Conservation (phyloP, 1,140 invertebrate genomes). For the Drosophila mauritiana region DNA sequence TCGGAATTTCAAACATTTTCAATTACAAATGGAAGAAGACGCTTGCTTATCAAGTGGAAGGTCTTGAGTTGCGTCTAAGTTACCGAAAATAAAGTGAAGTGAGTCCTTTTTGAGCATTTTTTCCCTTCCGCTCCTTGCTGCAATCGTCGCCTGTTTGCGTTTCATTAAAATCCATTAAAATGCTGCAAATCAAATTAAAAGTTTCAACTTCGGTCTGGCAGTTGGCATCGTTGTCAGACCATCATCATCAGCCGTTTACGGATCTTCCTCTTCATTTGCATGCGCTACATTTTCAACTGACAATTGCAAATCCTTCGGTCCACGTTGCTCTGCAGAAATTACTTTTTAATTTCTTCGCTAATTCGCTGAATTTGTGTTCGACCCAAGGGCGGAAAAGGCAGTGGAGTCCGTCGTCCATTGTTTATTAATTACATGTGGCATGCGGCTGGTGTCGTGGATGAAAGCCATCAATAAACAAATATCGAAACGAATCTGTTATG, state of each 20-base stretch:
- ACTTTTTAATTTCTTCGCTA: conserved; percentile 77
- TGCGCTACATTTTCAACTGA: conserved; percentile 62
- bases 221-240: conserved; percentile 62
- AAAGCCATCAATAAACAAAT: conserved; percentile 39
- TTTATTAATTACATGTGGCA: conserved; percentile 45
- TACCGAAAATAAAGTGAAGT: conserved; percentile 73
- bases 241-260: conserved; percentile 57
- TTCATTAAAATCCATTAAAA: conserved; percentile 84
- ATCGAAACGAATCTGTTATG: conserved; percentile 52
- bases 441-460: neutral
- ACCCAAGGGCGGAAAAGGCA: neutral
- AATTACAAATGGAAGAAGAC: conserved; percentile 59
- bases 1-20: conserved; percentile 81
- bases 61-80: conserved; percentile 65
- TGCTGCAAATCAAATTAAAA: conserved; percentile 84
- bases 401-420: conserved; percentile 15
- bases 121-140: conserved; percentile 6
- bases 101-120: conserved; percentile 61
- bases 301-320: conserved; percentile 64
- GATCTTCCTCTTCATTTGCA: conserved; percentile 69
- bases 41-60: conserved; percentile 60
- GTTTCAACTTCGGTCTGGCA: conserved; percentile 64
- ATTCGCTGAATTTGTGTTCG: conserved; percentile 48
- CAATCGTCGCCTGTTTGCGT: conserved; percentile 70
- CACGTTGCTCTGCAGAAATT: conserved; percentile 52